Conservation (phyloP, 2,888 invertebrate species). For the Apamea monoglypha region DNA sequence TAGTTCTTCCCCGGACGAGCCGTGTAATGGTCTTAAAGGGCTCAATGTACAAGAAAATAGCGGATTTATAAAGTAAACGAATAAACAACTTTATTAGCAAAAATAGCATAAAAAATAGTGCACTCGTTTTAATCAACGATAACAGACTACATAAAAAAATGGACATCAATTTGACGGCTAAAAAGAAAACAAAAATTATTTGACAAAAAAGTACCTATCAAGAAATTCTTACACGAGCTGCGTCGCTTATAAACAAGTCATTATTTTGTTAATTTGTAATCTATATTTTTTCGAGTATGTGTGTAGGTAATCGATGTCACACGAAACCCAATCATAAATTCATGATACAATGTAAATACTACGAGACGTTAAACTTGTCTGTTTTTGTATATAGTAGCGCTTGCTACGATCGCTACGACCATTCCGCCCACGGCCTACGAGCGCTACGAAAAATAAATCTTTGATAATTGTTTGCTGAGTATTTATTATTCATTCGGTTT, state of each 20-base stretch:
- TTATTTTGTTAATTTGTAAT: neutral
- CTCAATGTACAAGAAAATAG: too few species aligned
- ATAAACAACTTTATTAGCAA: too few species aligned
- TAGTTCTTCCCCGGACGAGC: too few species aligned
- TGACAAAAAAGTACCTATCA: too few species aligned
- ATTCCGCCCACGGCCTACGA: conserved; percentile 16
- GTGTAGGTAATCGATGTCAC: neutral
- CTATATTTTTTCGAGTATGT: neutral
- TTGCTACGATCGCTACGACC: conserved; percentile 35
- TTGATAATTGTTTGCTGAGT: neutral
- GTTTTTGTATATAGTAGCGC: neutral
- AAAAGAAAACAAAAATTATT: too few species aligned
- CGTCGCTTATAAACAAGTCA: neutral
- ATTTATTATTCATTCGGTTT: neutral
- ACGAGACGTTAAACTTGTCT: neutral
- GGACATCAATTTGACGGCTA: too few species aligned
- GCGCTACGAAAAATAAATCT: conserved; percentile 20
- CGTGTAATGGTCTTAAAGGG: too few species aligned
- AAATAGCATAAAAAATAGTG: too few species aligned
- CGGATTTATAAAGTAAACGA: too few species aligned
- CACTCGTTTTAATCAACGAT: too few species aligned
- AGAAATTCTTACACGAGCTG: too few species aligned
- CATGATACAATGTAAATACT: neutral
- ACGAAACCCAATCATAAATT: neutral
- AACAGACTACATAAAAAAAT: too few species aligned